phyloP scores from a whole-genome alignment of 2,113 vertebrate genomes.

The Pelecanoides urinatrix region DNA sequence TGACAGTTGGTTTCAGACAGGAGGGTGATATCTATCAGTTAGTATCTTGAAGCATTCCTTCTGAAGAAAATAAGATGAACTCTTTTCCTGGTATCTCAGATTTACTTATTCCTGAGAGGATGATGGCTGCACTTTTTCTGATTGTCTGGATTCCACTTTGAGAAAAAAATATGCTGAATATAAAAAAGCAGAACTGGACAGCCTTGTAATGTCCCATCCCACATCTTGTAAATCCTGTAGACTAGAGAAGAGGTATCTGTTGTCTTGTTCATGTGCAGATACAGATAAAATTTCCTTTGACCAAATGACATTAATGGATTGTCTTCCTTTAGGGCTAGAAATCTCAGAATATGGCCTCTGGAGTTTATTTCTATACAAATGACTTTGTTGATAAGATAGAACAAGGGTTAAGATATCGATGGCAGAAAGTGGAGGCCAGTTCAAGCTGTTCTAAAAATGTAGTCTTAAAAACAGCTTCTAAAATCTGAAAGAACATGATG shows the following conservation, averaged over 20 bases:
- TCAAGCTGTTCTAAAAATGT: not conserved
- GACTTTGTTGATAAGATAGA: not conserved
- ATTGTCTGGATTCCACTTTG: not conserved
- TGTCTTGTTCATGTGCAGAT: not conserved
- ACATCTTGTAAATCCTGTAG: not conserved
- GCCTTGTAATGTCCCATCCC: not conserved
- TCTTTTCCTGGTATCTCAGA: not conserved
- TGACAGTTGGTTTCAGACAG: not conserved
- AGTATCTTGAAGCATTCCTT: not conserved
- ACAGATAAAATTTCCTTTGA: not conserved
- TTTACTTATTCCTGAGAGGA: not conserved
- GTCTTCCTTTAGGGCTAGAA: not conserved
- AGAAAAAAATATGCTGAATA: not conserved
- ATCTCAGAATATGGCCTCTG: not conserved
- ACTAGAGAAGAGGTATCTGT: not conserved
- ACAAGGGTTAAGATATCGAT: not conserved
- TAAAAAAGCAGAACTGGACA: not conserved
- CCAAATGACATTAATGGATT: not conserved
- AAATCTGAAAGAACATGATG: not conserved
- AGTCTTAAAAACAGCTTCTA: not conserved
- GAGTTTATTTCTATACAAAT: not conserved
- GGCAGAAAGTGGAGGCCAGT: not conserved
- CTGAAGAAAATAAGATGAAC: not conserved
- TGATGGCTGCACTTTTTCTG: not conserved
- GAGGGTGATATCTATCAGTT: not conserved